Evolutionary conservation across 1,140 invertebrate genomes (phyloP).

Genomic region (Nasonia vitripennis): DNA sequence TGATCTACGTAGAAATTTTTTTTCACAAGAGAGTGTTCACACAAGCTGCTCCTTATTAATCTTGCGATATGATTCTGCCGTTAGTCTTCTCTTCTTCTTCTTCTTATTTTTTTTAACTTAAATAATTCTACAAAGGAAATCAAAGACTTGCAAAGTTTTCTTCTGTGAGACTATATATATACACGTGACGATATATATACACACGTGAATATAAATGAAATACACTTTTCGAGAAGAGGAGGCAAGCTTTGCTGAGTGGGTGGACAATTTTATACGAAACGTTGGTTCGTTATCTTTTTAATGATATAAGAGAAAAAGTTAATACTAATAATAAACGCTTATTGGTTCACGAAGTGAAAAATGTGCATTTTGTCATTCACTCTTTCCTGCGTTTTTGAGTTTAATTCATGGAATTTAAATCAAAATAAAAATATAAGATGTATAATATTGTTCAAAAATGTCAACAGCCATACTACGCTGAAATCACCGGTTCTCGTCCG

Average conservation of each 20-base stretch:
- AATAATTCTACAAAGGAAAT: constrained; percentile 29
- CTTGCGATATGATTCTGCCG: background rate
- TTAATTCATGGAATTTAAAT: too few relatives aligned
- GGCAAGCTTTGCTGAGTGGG: constrained; percentile 30
- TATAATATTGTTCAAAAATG: too few relatives aligned
- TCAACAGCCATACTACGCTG: constrained; percentile 35
- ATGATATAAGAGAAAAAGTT: constrained; percentile 47
- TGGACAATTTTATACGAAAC: constrained; percentile 48
- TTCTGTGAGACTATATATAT: background rate
- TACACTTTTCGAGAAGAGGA: constrained; percentile 13
- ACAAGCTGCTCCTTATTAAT: background rate
- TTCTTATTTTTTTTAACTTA: background rate
- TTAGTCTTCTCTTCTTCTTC: background rate
- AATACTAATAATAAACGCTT: constrained; percentile 51
- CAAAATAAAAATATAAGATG: too few relatives aligned
- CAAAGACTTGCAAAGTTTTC: constrained; percentile 46
- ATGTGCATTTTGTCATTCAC: background rate
- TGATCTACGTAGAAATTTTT: constrained; percentile 12
- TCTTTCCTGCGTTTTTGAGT: background rate
- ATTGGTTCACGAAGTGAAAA: constrained; percentile 31
- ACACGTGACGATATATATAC: too few relatives aligned
- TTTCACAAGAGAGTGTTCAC: background rate
- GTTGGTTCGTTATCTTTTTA: constrained; percentile 49
- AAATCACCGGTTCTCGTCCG: constrained; percentile 39
- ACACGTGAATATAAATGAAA: background rate